Evolutionary conservation across 2,888 invertebrate genomes (phyloP), one percentile per base, ranked within the genome.

Genomic region (Tetragonisca angustula): DNA sequence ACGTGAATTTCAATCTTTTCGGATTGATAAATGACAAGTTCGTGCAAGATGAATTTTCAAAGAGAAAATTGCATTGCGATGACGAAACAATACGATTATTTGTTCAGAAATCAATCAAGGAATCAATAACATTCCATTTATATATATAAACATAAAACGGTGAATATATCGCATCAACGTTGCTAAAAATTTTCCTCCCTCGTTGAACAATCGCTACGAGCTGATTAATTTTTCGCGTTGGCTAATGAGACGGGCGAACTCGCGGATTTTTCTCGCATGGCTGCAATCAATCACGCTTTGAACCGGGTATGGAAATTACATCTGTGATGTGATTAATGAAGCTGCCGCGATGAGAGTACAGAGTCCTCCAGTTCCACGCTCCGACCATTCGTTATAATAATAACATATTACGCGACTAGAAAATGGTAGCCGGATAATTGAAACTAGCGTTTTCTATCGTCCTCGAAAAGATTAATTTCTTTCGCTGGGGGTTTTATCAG

Each of bases 251-350:
- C 78, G 17, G 76, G 59, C 32, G 80, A 79, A 80, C 84, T 74
- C 74, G 76, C 83, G 68, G 65, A 85, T 85, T 85, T 85, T 85
- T 84, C 80, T n/a, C 21, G 19, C 75, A 15, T 21, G 21, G 67
- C 52, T 32, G 84, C 74, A 80, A 85, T 85, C 85, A 84, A 85
- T 85, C 85, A 85, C 76, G 84, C 85, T 85, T 85, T 80, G 84
- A 79, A 75, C 85, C 83, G 80, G 77, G 79, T 80, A 85, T 85
- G 85, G 84, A 85, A 85, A 85, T 85, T 84, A 77, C 74, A 83
- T 80, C 80, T 84, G 85, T 71, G 84, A 84, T 84, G 85, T 85
- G 85, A 85, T 85, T 85, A 85, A 85, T 85, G 85, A 74, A 85
- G 76, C 79, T 32, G 65, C 73, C 50, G 59, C 73, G 76, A 79